A percentile compares a stretch with the other conserved stretches of the same genome.
Evolutionary conservation across 1,140 invertebrate species (phyloP).

Genomic region (Heliconius nattereri): DNA sequence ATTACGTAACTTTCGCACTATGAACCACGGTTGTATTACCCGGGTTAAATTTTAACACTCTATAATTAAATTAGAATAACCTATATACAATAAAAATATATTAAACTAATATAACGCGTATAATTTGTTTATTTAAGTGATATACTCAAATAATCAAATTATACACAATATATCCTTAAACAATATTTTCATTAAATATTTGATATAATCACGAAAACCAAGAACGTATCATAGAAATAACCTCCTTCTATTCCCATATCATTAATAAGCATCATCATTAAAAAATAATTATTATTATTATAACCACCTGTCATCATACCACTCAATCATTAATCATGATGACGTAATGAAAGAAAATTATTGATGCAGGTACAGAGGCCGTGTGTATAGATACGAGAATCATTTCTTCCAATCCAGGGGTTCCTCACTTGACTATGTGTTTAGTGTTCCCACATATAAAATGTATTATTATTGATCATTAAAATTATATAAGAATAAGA

Average conservation of each 20-base stretch:
- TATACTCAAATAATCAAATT: not conserved
- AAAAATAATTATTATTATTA: slow-evolving; percentile 31
- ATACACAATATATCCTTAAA: not conserved
- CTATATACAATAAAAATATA: not conserved
- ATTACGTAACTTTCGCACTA: slow-evolving; percentile 54
- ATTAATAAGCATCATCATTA: slow-evolving; percentile 33
- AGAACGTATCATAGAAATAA: not conserved
- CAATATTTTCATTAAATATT: not conserved
- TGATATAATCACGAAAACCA: not conserved
- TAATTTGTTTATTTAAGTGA: not conserved
- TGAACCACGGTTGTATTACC: not conserved
- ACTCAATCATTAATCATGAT: slow-evolving; percentile 43
- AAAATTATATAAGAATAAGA: slow-evolving; percentile 44
- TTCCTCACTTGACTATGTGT: slow-evolving; percentile 74
- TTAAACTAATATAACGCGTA: not conserved
- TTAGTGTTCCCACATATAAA: slow-evolving; percentile 77
- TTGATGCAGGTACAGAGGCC: slow-evolving; percentile 79
- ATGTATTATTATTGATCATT: slow-evolving; percentile 75
- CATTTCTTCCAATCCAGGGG: slow-evolving; percentile 79
- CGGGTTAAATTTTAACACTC: not conserved
- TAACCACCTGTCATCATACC: slow-evolving; percentile 24
- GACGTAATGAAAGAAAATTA: slow-evolving; percentile 63
- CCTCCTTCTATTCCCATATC: not conserved
- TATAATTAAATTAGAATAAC: not conserved
- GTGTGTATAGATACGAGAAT: slow-evolving; percentile 80